These are phyloP conservation scores for Chelidonichthys spinosus DNA, from an alignment of 2,797 vertebrate species.

Conservation along the genomic window DNA sequence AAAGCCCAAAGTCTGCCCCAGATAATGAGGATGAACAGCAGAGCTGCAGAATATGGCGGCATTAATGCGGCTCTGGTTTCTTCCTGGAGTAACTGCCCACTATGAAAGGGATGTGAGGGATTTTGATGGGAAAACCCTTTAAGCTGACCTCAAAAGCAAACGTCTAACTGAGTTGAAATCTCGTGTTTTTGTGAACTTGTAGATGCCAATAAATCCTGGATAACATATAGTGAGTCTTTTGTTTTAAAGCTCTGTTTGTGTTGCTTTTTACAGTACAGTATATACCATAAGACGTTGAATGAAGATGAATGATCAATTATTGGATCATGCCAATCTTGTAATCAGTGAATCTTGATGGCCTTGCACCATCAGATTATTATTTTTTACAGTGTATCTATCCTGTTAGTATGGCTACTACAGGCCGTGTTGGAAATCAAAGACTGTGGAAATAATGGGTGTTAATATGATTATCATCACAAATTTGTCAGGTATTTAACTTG, in stretches of 20 bases:
- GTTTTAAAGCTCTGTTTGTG: not conserved
- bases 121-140: conserved; percentile 9
- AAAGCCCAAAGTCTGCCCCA: conserved; percentile 6
- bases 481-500: not conserved
- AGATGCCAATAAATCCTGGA: no score
- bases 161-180: conserved; percentile 5
- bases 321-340: no score
- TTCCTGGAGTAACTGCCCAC: not conserved
- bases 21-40: conserved; percentile 6
- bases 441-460: no score
- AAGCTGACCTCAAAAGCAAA: not conserved
- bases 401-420: no score
- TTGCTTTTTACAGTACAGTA: no score
- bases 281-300: no score
- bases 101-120: conserved; percentile 12
- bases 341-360: no score
- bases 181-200: conserved; percentile 12
- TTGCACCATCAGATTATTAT: not conserved
- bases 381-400: no score
- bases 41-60: conserved; percentile 6
- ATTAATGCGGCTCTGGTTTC: conserved; percentile 6
- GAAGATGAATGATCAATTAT: no score
- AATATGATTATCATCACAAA: no score
- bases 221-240: no score
- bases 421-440: no score